These are phyloP conservation scores for Meleagris gallopavo DNA, from an alignment of 2,113 vertebrate genomes.

Conservation along the genomic window DNA sequence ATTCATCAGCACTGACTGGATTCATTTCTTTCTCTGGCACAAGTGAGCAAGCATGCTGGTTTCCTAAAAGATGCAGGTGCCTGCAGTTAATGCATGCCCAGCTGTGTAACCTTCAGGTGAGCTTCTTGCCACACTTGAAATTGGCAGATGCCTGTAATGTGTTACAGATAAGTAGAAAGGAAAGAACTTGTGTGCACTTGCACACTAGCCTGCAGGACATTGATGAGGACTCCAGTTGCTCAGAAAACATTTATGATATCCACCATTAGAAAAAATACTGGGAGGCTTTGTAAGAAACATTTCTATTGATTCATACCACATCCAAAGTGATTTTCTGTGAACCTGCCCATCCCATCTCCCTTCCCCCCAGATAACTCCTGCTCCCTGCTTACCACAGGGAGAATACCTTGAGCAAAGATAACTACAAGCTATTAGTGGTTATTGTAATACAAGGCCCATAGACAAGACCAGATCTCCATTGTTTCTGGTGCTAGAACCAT, in stretches of 20 bases:
- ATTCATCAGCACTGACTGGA: not conserved
- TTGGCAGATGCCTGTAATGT: not conserved
- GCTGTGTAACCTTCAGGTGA: not conserved
- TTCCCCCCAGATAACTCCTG: not conserved
- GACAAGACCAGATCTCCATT: not conserved
- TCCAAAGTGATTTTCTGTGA: not conserved
- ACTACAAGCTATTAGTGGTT: not conserved
- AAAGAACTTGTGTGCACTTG: accelerated
- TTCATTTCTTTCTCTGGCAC: not conserved
- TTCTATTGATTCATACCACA: not conserved
- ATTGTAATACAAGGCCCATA: not conserved
- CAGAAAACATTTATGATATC: not conserved
- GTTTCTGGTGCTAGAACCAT: not conserved
- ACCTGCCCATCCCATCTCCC: not conserved
- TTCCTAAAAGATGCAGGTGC: accelerated
- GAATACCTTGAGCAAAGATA: not conserved
- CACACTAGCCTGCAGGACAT: not conserved
- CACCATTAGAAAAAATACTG: not conserved
- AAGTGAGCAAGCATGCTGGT: not conserved
- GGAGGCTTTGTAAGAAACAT: not conserved
- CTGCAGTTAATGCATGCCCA: not conserved
- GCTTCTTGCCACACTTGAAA: not conserved
- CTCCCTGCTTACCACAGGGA: not conserved
- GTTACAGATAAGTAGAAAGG: not conserved
- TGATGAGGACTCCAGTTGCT: not conserved